These are phyloP conservation scores for Ennomos fuscantarius DNA, from an alignment of 2,888 invertebrate genomes.

Conservation along the genomic window DNA sequence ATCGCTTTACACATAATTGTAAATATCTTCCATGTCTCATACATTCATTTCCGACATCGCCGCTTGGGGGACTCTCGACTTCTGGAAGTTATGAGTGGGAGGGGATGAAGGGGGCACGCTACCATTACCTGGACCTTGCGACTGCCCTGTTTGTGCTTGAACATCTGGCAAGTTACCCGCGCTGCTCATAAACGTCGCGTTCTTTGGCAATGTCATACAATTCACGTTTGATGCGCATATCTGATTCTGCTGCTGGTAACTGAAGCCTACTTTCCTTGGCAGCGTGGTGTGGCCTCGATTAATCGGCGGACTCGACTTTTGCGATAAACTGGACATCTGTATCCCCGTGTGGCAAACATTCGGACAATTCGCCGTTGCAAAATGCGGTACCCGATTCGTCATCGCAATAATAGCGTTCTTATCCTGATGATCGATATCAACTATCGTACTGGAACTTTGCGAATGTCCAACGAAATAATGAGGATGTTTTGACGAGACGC, in stretches of 20 bases:
- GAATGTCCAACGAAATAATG: constrained; percentile 92
- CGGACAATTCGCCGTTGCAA: constrained; percentile 77
- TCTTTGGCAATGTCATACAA: constrained; percentile 87
- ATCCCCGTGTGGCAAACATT: constrained; percentile 86
- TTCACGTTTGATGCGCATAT: constrained; percentile 69
- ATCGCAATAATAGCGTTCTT: constrained; percentile 82
- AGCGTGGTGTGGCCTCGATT: constrained; percentile 78
- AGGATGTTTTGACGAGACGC: constrained; percentile 88
- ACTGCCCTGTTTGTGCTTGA: constrained; percentile 78
- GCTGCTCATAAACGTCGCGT: constrained; percentile 80
- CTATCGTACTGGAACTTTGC: constrained; percentile 92
- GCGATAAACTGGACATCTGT: constrained; percentile 81
- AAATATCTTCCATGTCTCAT: constrained; percentile 88
- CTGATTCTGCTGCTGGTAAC: constrained; percentile 74
- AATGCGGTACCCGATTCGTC: constrained; percentile 80
- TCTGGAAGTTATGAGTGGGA: constrained; percentile 79
- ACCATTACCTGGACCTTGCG: constrained; percentile 68
- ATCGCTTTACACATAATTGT: constrained; percentile 83
- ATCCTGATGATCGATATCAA: constrained; percentile 93
- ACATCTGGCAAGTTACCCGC: constrained; percentile 78
- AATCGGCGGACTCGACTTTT: constrained; percentile 75
- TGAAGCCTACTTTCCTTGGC: constrained; percentile 80
- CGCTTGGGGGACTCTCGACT: constrained; percentile 89
- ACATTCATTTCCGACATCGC: constrained; percentile 96
- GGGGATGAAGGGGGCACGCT: constrained; percentile 67